phyloP scores from a whole-genome alignment of 23 tunicate genomes.

The Halocynthia roretzi region DNA sequence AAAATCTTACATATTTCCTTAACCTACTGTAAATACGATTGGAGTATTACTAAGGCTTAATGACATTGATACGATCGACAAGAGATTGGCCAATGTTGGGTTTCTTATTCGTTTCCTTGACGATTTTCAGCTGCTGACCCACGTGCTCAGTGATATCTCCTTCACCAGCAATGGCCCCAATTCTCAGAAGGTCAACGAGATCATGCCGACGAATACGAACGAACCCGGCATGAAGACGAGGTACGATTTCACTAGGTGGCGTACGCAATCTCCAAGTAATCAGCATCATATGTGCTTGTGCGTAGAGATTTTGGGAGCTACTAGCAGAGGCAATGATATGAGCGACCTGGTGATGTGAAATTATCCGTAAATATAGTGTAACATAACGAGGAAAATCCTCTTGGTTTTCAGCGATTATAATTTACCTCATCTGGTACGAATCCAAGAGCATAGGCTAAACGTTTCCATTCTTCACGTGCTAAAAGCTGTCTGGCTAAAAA shows the following conservation, averaged over 20 bases:
- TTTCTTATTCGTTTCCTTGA: neutral
- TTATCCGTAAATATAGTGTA: neutral
- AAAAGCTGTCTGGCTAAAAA: slow-evolving; percentile 72
- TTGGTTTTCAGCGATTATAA: neutral
- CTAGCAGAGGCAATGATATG: slow-evolving; percentile 90
- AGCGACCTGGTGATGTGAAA: slow-evolving; percentile 34
- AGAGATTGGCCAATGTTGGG: neutral
- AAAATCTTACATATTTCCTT: too few species aligned
- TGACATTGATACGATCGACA: too few species aligned
- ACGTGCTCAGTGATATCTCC: slow-evolving; percentile 25
- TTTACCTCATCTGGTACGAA: slow-evolving; percentile 79
- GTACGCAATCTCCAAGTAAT: slow-evolving; percentile 48
- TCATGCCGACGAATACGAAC: slow-evolving; percentile 74
- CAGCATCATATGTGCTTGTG: slow-evolving; percentile 86
- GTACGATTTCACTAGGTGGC: slow-evolving; percentile 41
- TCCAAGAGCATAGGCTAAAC: slow-evolving; percentile 84
- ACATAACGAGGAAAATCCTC: neutral
- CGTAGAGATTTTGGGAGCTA: slow-evolving; percentile 77
- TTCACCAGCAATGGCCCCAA: slow-evolving; percentile 58
- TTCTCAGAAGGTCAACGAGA: slow-evolving; percentile 58
- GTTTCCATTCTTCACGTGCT: slow-evolving; percentile 89
- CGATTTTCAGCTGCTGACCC: slow-evolving; percentile 17
- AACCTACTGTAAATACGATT: too few species aligned
- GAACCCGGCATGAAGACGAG: slow-evolving; percentile 50
- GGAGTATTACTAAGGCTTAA: too few species aligned